Percentiles rank a stretch among this genome's conserved stretches.
phyloP scores from a whole-genome alignment of 2,113 vertebrate species.

The Neopipo cinnamomea region DNA sequence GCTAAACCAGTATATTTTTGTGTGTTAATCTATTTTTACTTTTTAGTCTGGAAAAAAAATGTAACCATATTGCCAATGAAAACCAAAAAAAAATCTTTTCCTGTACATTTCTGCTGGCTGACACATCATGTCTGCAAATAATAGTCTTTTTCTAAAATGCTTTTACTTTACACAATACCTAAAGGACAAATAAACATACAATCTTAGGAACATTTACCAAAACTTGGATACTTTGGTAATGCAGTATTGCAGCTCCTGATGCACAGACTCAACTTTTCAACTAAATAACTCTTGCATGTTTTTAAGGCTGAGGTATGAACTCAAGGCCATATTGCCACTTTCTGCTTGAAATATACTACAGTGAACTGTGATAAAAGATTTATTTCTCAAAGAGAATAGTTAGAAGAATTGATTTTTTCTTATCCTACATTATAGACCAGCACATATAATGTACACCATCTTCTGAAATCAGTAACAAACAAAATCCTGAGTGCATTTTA shows the following conservation, averaged over 20 bases:
- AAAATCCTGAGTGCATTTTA: neutral
- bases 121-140: conserved; percentile 49
- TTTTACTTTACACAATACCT: neutral
- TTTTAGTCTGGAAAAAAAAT: conserved; percentile 16
- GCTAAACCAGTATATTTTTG: neutral
- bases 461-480: neutral
- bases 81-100: conserved; percentile 39
- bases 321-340: neutral
- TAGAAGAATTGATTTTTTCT: neutral
- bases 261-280: neutral
- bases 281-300: neutral
- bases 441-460: neutral
- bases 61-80: conserved; percentile 41
- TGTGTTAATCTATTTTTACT: conserved; percentile 56
- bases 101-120: conserved; percentile 65
- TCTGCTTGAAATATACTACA: neutral
- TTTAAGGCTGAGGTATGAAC: neutral
- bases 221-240: neutral
- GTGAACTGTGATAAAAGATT: neutral
- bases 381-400: neutral
- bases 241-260: neutral
- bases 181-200: neutral
- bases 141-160: conserved; percentile 23
- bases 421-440: neutral
- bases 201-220: neutral